Evolutionary conservation across 2,113 vertebrate species (phyloP), one percentile per base, ranked within the genome.

Genomic region (Odocoileus virginianus): DNA sequence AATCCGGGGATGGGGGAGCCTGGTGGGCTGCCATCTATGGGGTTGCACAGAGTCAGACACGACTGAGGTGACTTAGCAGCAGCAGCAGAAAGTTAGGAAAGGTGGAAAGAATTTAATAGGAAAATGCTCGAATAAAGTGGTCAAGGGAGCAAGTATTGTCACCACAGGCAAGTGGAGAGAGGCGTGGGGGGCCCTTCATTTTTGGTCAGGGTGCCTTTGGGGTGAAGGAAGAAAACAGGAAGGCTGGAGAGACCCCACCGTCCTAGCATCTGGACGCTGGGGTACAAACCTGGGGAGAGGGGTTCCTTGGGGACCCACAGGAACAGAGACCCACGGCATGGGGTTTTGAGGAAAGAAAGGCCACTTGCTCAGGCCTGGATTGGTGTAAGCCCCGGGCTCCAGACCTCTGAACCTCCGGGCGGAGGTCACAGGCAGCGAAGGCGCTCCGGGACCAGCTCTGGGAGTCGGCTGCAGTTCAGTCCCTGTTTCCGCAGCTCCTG

Each of bases 401-500:
- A 2, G 8, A 27, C 21, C 30, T 76, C 43, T 30, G 89, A 84
- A 6, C 17, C 76, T 28, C 13, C 12, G 40, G 67, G 52, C 16
- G 21, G 27, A 78, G 61, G 40, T 7, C 0, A 4, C 36, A 55
- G 30, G 21, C 54, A 89, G 28, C 52, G 17, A 6, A 40, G 10
- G 61, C 43, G 28, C 60, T 81, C 55, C 14, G 40, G 23, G 40
- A 27, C 12, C 21, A 43, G 71, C 71, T 43, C 21, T 25, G 40
- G 71, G 21, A 27, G 7, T 19, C 5, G 78, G 19, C 67, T 81
- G 71, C 55, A 76, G 10, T 40, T 40, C 40, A 74, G 11, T 61
- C 60, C 55, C 74, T 90, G 17, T 78, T 64, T 87, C 87, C 64
- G 61, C 57, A 98, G 98, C 97, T 2, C 55, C 93, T 3, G 95